Conservation (phyloP, 2,113 vertebrate species). For the Otis tarda region DNA sequence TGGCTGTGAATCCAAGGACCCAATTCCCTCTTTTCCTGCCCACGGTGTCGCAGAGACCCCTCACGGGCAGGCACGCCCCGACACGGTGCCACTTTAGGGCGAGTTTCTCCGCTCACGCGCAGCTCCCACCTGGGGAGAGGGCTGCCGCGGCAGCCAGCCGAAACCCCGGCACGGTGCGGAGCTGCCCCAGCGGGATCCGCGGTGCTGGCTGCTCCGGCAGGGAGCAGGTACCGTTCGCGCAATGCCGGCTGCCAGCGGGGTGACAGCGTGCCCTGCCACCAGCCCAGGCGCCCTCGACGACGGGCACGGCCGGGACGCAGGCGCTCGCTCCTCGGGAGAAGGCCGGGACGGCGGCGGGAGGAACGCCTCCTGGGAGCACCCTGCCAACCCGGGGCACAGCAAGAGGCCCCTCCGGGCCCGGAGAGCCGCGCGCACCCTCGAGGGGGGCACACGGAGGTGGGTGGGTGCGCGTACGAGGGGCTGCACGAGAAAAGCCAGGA, state of each 20-base stretch:
- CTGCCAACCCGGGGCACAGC: neutral
- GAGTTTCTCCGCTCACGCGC: fast-evolving
- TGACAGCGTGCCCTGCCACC: no score
- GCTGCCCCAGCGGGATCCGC: fast-evolving
- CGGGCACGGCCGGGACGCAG: fast-evolving
- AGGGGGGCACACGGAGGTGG: neutral
- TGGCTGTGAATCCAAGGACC: neutral
- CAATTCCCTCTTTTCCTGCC: neutral
- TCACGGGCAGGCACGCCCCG: fast-evolving
- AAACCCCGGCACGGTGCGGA: fast-evolving
- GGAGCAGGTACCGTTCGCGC: fast-evolving
- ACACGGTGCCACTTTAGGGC: neutral
- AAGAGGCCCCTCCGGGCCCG: fast-evolving
- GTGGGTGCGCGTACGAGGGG: fast-evolving
- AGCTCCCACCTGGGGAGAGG: neutral
- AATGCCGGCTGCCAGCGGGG: fast-evolving
- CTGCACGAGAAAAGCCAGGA: neutral
- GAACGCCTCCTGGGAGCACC: neutral
- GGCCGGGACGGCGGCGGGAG: fast-evolving
- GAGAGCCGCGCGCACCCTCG: fast-evolving
- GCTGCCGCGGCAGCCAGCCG: fast-evolving
- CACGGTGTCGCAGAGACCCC: fast-evolving
- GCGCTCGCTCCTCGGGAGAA: fast-evolving
- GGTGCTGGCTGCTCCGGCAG: neutral
- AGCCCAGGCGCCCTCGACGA: fast-evolving